A percentile compares a stretch with the other conserved stretches of the same genome.
These are phyloP conservation scores for Halictus quadricinctus DNA, from an alignment of 2,888 invertebrate species.

Conservation along the genomic window DNA sequence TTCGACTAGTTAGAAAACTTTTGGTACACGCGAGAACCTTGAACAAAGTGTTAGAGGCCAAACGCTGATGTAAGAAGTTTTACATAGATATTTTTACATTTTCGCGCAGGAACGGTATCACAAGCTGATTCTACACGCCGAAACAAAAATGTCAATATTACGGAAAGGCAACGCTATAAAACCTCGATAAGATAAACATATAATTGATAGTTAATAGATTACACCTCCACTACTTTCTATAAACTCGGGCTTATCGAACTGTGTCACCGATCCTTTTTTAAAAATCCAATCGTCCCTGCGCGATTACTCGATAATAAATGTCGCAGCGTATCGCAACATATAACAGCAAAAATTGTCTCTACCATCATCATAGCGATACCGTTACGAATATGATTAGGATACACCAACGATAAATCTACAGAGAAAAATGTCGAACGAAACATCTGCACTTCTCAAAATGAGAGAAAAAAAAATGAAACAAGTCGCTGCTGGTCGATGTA, in stretches of 20 bases:
- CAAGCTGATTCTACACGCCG: background rate
- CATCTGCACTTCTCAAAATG: background rate
- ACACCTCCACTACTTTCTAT: background rate
- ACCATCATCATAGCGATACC: no score
- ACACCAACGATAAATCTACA: no score
- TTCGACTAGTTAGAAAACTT: background rate
- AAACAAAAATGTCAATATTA: background rate
- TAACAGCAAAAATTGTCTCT: background rate
- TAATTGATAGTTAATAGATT: constrained; percentile 10
- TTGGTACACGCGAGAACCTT: background rate
- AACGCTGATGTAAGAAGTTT: no score
- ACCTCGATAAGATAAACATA: background rate
- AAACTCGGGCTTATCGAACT: background rate
- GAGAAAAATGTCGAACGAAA: background rate
- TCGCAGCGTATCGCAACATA: background rate
- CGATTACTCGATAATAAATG: background rate
- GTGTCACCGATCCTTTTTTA: background rate
- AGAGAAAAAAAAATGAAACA: background rate
- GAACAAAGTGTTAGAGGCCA: background rate
- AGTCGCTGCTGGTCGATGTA: background rate
- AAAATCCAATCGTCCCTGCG: background rate
- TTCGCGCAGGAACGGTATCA: no score
- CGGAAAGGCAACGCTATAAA: background rate
- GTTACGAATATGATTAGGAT: no score
- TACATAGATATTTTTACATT: no score